Percentiles rank a stretch among this genome's conserved stretches.
phyloP scores from a whole-genome alignment of 2,797 vertebrate species.

The Tarsius wallacei region DNA sequence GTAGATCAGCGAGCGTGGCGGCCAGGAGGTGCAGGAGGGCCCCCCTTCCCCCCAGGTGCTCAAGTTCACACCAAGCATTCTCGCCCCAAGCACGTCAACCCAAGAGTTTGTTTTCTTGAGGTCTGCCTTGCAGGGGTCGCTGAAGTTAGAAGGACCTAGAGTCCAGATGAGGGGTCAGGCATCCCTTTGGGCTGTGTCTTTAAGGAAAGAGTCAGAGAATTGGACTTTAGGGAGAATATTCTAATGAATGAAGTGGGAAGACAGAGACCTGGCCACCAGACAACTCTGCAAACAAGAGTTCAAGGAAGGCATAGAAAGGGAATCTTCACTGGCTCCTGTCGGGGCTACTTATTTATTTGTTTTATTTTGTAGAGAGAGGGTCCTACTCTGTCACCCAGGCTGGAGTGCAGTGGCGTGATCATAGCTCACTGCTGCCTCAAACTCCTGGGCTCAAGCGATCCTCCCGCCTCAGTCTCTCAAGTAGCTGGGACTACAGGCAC shows the following conservation, averaged over 20 bases:
- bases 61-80: not conserved
- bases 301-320: not conserved
- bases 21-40: rapidly evolving
- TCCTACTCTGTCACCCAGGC: too few relatives aligned
- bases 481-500: too few relatives aligned
- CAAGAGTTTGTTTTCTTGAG: not conserved
- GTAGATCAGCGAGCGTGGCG: rapidly evolving
- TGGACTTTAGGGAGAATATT: not conserved
- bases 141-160: not conserved
- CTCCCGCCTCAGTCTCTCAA: too few relatives aligned
- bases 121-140: not conserved
- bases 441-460: too few relatives aligned
- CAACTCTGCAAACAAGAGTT: not conserved
- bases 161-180: not conserved
- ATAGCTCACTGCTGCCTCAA: too few relatives aligned
- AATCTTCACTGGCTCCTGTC: not conserved
- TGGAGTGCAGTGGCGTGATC: too few relatives aligned
- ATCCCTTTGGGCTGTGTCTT: not conserved
- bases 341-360: too few relatives aligned
- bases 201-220: not conserved
- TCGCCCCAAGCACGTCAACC: not conserved
- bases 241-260: not conserved
- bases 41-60: not conserved
- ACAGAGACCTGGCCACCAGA: not conserved
- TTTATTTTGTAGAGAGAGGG: too few relatives aligned